phyloP scores from a whole-genome alignment of 2,888 invertebrate species.

The Pelosia muscerda region DNA sequence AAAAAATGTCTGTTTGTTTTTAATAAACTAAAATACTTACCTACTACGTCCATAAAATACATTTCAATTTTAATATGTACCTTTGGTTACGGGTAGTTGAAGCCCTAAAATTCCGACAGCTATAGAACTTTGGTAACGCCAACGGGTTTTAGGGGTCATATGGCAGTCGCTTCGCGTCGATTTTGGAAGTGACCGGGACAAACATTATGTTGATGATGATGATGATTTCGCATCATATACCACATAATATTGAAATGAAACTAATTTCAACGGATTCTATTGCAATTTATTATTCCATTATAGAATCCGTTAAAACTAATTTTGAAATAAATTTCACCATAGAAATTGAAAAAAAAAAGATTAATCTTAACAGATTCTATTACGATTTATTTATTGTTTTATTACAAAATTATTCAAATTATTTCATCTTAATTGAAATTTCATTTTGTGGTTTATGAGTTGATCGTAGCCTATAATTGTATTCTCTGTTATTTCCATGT shows the following conservation, averaged over 20 bases:
- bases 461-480: not conserved
- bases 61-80: too few relatives aligned
- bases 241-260: not conserved
- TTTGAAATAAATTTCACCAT: not conserved
- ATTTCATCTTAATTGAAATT: not conserved
- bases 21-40: too few relatives aligned
- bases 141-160: too few relatives aligned
- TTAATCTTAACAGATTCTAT: not conserved
- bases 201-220: too few relatives aligned
- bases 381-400: not conserved
- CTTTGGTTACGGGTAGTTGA: too few relatives aligned
- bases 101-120: too few relatives aligned
- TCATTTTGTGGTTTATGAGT: not conserved
- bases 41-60: too few relatives aligned
- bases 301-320: constrained; percentile 4
- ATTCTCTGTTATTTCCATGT: not conserved
- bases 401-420: not conserved
- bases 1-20: too few relatives aligned
- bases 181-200: too few relatives aligned
- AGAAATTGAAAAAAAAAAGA: constrained; percentile 4
- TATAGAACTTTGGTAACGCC: too few relatives aligned
- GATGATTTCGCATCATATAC: not conserved
- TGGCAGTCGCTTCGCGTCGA: too few relatives aligned
- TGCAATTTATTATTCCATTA: not conserved
- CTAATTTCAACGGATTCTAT: not conserved